Evolutionary conservation across 2,888 invertebrate genomes (phyloP).

Genomic region (Apeira syringaria): DNA sequence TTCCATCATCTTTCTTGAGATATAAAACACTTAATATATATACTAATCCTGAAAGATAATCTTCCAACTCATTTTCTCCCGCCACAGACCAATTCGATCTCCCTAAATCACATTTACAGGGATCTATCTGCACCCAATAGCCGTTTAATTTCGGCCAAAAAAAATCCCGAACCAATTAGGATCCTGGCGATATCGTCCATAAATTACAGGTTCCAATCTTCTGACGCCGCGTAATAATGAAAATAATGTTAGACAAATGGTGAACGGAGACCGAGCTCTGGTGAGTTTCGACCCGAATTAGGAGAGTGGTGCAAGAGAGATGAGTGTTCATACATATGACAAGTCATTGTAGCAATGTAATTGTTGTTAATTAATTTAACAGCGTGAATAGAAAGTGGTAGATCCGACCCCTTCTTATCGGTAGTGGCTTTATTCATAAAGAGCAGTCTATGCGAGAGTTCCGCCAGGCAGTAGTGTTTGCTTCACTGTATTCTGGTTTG

Average conservation of each 20-base stretch:
- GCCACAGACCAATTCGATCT: constrained; percentile 5
- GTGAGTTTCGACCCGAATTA: constrained; percentile 44
- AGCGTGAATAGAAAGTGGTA: too few relatives aligned
- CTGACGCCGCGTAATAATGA: constrained; percentile 35
- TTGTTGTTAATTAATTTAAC: too few relatives aligned
- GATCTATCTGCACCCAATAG: constrained; percentile 21
- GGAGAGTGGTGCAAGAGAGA: constrained; percentile 12
- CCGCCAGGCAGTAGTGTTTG: too few relatives aligned
- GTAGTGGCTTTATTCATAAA: too few relatives aligned
- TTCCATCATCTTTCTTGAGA: too few relatives aligned
- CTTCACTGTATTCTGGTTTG: too few relatives aligned
- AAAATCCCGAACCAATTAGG: constrained; percentile 22
- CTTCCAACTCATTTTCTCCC: not conserved
- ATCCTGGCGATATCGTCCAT: constrained; percentile 17
- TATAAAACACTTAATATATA: too few relatives aligned
- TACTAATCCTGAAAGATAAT: too few relatives aligned
- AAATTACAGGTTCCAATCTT: constrained; percentile 19
- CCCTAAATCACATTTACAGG: constrained; percentile 16
- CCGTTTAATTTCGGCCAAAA: constrained; percentile 25
- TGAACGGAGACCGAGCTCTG: constrained; percentile 1
- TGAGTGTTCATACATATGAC: too few relatives aligned
- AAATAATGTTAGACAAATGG: constrained; percentile 48
- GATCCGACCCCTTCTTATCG: too few relatives aligned
- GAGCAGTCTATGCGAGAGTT: too few relatives aligned
- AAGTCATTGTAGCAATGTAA: too few relatives aligned